These are phyloP conservation scores for Aspidiotus destructor DNA, from an alignment of 2,888 invertebrate species.

Conservation along the genomic window DNA sequence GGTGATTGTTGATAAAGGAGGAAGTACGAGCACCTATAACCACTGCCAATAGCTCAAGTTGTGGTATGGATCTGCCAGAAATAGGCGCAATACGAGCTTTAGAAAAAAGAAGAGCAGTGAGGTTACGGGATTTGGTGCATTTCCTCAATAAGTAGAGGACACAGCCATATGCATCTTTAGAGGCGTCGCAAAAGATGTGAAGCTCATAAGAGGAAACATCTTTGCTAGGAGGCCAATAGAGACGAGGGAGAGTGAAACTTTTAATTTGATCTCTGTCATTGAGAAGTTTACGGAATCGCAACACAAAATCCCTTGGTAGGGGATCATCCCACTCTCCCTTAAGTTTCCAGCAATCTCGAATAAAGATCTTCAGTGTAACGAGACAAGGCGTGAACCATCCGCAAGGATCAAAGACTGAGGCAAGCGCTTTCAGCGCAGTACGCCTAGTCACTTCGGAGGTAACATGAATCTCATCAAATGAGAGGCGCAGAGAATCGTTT, in stretches of 20 bases:
- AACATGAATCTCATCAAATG: not conserved
- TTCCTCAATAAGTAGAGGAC: not conserved
- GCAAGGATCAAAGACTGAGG: not conserved
- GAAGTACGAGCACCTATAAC: not conserved
- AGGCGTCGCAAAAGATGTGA: constrained; percentile 7
- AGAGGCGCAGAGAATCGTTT: not conserved
- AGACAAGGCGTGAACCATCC: not conserved
- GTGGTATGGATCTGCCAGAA: not conserved
- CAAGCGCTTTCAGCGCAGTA: not conserved
- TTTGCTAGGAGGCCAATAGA: not conserved
- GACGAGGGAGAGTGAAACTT: not conserved
- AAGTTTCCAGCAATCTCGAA: constrained; percentile 1
- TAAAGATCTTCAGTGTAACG: not conserved
- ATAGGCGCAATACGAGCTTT: not conserved
- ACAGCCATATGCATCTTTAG: not conserved
- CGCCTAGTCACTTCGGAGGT: not conserved
- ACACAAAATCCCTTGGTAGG: not conserved
- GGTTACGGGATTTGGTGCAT: not conserved
- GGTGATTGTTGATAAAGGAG: not conserved
- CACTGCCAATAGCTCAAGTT: constrained; percentile 3
- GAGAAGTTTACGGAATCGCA: not conserved
- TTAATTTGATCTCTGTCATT: not conserved
- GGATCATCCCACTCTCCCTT: constrained; percentile 5
- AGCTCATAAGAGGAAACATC: not conserved
- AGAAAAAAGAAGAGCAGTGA: not conserved